Conservation (phyloP, 2,888 invertebrate species). For the Sycophila texana region DNA sequence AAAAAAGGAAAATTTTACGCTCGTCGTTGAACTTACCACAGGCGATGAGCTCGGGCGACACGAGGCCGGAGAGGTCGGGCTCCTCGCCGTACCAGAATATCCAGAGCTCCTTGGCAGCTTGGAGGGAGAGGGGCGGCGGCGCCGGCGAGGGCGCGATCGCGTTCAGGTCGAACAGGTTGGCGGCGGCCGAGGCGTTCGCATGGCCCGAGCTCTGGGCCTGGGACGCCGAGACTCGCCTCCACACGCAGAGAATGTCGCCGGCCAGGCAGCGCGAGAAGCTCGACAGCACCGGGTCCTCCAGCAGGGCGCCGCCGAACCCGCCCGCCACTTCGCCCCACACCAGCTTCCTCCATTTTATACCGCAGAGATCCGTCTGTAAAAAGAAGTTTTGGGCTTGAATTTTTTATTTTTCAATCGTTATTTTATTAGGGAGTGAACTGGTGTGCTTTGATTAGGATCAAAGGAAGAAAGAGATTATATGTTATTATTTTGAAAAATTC, state of each 20-base stretch:
- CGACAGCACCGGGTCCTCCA: slow-evolving; percentile 93
- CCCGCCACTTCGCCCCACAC: slow-evolving; percentile 86
- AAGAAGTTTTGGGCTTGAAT: neutral
- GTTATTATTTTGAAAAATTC: too few relatives aligned
- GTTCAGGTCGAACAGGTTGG: slow-evolving; percentile 70
- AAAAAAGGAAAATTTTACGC: neutral
- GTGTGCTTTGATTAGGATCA: neutral
- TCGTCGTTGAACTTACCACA: slow-evolving; percentile 83
- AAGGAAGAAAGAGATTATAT: neutral
- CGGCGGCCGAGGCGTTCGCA: slow-evolving; percentile 31
- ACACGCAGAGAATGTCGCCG: slow-evolving; percentile 97
- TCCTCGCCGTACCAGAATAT: slow-evolving; percentile 99
- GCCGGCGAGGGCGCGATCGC: slow-evolving; percentile 78
- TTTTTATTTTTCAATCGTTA: neutral
- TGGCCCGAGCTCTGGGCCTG: slow-evolving; percentile 72
- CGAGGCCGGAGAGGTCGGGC: slow-evolving; percentile 90
- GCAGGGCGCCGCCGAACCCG: slow-evolving; percentile 79
- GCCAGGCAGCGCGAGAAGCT: slow-evolving; percentile 94
- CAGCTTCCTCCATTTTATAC: slow-evolving; percentile 99
- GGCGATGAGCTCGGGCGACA: slow-evolving; percentile 89
- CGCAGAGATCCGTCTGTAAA: slow-evolving; percentile 91
- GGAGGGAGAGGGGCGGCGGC: slow-evolving; percentile 87
- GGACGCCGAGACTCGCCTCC: slow-evolving; percentile 90
- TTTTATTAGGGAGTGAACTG: neutral
- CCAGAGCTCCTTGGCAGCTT: slow-evolving; percentile 98